Base-by-base conservation (phyloP, 1,140 invertebrate species). In the Achatina immaculata region DNA sequence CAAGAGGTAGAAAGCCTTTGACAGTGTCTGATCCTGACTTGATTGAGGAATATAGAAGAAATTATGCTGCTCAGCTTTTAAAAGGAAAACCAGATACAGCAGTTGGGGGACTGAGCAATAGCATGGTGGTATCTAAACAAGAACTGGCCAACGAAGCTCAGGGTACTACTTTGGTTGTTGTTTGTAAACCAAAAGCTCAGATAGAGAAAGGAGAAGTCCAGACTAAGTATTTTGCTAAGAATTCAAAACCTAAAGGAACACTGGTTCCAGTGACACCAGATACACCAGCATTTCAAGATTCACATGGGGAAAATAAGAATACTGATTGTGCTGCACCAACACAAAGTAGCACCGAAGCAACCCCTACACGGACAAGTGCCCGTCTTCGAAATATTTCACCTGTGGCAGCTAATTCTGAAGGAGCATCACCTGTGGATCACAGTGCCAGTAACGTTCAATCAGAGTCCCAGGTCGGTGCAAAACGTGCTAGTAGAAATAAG, bases 81-180 rank as follows among this genome's bases (percentile, higher is more conserved):
- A 62, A 77, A 65, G 55, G 43, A n/a, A 77, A 77, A 77, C 74
- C 55, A 38, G 74, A 77, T 65, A 21, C 51, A 6, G 62, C 76
- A 14, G 75, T 83, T 9, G 84, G 82, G 16, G 81, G 84, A 21
- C 69, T 88, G 28, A 82, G 81, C 72, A 86, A 88, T 80, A 88
- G 87, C 62, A 86, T 80, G 58, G 85, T 88, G 51, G 74, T 88
- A 24, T 86, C 83, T 78, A 84, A 84, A 62, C 84, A 84, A 62
- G 84, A 86, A 66, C 74, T 86, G 31, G 74, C 74, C 36, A 85
- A 85, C 79, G 82, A 84, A 76, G 82, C 79, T 19, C 82, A 85
- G 71, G 85, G 85, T 19, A 86, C 85, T 19, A 88, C 87, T 62
- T 34, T 88, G 24, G 85, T 88, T 68, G 86, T 88, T 38, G 84